phyloP scores from a whole-genome alignment of 1,140 invertebrate species.

The Lucilia sericata region DNA sequence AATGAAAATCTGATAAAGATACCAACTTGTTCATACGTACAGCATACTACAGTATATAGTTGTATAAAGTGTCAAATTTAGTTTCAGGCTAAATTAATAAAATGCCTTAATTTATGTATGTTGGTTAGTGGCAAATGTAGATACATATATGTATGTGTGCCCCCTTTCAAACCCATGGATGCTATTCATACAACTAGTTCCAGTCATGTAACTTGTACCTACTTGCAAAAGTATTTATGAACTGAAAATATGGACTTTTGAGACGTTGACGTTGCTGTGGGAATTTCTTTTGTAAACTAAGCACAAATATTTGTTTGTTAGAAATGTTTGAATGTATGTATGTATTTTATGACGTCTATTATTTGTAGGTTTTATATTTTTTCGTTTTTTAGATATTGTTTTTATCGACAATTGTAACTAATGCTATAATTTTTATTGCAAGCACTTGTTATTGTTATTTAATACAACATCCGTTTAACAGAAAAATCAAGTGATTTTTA shows the following conservation, averaged over 20 bases:
- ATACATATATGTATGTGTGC: background rate
- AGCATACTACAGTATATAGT: background rate
- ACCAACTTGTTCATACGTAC: background rate
- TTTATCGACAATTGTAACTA: too few relatives aligned
- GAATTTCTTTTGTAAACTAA: background rate
- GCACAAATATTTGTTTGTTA: background rate
- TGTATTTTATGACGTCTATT: too few relatives aligned
- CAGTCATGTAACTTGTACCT: background rate
- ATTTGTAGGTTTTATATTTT: too few relatives aligned
- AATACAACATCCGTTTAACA: too few relatives aligned
- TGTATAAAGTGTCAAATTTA: slow-evolving; percentile 21
- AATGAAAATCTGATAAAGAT: slow-evolving; percentile 7
- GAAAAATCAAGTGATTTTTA: too few relatives aligned
- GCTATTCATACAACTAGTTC: background rate
- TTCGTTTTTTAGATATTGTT: too few relatives aligned
- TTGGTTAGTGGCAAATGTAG: background rate
- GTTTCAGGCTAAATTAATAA: background rate
- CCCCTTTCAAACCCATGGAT: background rate
- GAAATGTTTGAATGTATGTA: too few relatives aligned
- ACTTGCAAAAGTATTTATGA: background rate
- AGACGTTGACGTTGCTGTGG: background rate
- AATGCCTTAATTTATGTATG: background rate
- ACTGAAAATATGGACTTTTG: background rate
- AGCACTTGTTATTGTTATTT: too few relatives aligned
- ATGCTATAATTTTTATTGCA: too few relatives aligned